Conservation (phyloP, 53 echinoderm and acorn worm species). For the Glandiceps talaboti region DNA sequence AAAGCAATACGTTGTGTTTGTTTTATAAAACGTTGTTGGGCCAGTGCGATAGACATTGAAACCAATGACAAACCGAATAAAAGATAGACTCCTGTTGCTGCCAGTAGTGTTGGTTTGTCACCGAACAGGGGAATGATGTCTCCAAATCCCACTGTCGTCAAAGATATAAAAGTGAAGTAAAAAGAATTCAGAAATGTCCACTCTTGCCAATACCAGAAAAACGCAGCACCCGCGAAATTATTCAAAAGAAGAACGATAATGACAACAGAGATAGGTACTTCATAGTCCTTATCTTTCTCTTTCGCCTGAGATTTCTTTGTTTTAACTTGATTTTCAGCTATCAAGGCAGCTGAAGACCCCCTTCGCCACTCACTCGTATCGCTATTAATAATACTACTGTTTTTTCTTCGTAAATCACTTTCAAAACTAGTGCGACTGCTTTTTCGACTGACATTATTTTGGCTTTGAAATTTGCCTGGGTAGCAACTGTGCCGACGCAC, state of each 20-base stretch:
- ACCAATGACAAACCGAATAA: not conserved
- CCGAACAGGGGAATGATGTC: not conserved
- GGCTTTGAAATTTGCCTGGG: too few species aligned
- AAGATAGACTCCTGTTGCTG: not conserved
- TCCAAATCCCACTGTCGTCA: not conserved
- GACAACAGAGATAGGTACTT: not conserved
- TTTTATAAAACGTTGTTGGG: not conserved
- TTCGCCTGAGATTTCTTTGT: too few species aligned
- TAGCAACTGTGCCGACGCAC: too few species aligned
- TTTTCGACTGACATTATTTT: too few species aligned
- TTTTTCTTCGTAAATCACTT: too few species aligned
- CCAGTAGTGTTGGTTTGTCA: not conserved
- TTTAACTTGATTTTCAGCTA: too few species aligned
- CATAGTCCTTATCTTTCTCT: not conserved
- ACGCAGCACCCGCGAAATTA: not conserved
- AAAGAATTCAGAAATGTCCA: not conserved
- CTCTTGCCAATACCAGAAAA: not conserved
- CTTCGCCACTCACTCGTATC: too few species aligned
- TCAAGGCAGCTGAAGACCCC: too few species aligned
- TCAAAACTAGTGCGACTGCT: too few species aligned
- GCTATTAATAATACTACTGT: too few species aligned
- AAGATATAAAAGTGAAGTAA: not conserved
- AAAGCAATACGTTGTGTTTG: not conserved
- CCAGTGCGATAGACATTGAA: not conserved
- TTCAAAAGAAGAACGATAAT: not conserved